Evolutionary conservation across 1,140 invertebrate species (phyloP).

Genomic region (Apis mellifera): DNA sequence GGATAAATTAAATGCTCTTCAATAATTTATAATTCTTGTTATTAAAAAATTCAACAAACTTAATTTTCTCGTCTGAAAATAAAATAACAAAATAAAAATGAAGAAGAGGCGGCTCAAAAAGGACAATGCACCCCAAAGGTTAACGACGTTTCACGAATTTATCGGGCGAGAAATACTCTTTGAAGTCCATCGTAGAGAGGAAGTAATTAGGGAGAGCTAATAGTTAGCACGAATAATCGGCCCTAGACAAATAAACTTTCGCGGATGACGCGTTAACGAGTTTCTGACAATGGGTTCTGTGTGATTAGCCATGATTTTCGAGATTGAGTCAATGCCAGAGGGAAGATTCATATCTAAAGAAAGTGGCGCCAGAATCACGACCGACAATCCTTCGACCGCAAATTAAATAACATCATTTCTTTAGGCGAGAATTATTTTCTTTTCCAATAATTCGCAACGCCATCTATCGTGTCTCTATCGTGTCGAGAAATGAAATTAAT

Average conservation of each 20-base stretch:
- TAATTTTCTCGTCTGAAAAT: not conserved
- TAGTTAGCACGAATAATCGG: slow-evolving; percentile 18
- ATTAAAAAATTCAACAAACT: not conserved
- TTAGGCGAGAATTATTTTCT: not conserved
- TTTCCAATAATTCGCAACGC: not conserved
- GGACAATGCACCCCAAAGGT: not conserved
- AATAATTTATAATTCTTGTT: not conserved
- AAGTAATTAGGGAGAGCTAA: slow-evolving; percentile 11
- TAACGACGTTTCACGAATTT: slow-evolving; percentile 16
- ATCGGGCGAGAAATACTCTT: slow-evolving; percentile 24
- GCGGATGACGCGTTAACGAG: slow-evolving; percentile 33
- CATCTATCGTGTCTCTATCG: not conserved
- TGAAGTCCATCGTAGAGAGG: slow-evolving; percentile 5
- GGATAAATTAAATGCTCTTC: not conserved
- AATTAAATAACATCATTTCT: slow-evolving; percentile 7
- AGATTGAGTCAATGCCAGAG: slow-evolving; percentile 27
- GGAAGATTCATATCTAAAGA: slow-evolving; percentile 42
- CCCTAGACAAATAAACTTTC: slow-evolving; percentile 22
- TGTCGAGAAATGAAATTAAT: too few species aligned
- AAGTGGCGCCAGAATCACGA: not conserved
- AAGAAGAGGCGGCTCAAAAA: not conserved
- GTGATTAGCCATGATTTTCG: slow-evolving; percentile 25
- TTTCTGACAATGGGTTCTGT: not conserved
- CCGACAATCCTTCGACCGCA: not conserved
- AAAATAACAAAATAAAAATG: not conserved